These are phyloP conservation scores for Drosophila sproati DNA, from an alignment of 1,140 invertebrate genomes.

Conservation along the genomic window DNA sequence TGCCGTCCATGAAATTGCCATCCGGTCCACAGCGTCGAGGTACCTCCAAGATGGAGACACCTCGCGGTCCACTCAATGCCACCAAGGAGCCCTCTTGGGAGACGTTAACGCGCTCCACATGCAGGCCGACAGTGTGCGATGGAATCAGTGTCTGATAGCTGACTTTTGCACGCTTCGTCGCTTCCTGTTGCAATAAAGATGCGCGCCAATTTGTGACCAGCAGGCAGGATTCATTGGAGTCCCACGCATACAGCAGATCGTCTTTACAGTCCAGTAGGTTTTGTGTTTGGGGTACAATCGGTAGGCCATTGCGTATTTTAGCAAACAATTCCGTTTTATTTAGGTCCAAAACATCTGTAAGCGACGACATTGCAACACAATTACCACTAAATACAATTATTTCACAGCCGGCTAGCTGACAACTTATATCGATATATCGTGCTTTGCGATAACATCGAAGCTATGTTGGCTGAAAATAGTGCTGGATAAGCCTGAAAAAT, in stretches of 20 bases:
- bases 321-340: constrained; percentile 68
- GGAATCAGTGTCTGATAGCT: constrained; percentile 79
- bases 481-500: neutral
- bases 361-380: constrained; percentile 59
- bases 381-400: constrained; percentile 24
- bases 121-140: constrained; percentile 67
- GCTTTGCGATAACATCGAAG: neutral
- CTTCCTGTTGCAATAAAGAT: constrained; percentile 33
- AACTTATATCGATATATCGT: constrained; percentile 7
- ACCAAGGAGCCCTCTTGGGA: constrained; percentile 82
- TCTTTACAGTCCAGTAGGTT: constrained; percentile 81
- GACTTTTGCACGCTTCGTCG: constrained; percentile 16
- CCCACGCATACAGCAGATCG: constrained; percentile 79
- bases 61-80: constrained; percentile 75
- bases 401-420: constrained; percentile 9
- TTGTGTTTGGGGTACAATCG: constrained; percentile 62
- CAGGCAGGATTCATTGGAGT: constrained; percentile 59
- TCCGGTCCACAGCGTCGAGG: constrained; percentile 84
- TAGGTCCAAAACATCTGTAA: constrained; percentile 67
- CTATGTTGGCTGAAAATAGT: too few relatives aligned
- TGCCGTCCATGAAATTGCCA: constrained; percentile 77
- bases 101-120: constrained; percentile 79
- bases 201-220: constrained; percentile 76
- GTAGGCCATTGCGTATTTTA: constrained; percentile 67
- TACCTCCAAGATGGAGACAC: constrained; percentile 82